phyloP scores from a whole-genome alignment of 2,888 invertebrate genomes.

The Anarsia innoxiella region DNA sequence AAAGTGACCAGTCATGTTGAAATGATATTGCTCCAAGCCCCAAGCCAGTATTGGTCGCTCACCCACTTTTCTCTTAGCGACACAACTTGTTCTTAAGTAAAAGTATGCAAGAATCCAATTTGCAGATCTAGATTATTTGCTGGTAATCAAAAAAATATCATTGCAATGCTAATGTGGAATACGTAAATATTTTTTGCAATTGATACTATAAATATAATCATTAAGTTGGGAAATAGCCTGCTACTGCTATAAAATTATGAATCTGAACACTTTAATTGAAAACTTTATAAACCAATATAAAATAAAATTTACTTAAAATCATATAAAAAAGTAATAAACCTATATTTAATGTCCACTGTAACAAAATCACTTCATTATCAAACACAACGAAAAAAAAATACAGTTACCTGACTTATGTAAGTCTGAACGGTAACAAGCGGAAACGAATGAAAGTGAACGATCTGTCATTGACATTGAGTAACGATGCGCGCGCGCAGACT shows the following conservation, averaged over 20 bases:
- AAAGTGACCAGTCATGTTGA: conserved; percentile 49
- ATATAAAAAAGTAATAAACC: too few relatives aligned
- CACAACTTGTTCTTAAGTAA: conserved; percentile 32
- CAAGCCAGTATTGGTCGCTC: conserved; percentile 29
- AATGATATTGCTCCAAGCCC: conserved; percentile 34
- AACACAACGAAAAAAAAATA: neutral
- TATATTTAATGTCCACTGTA: too few relatives aligned
- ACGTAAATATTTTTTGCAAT: too few relatives aligned
- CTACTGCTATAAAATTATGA: too few relatives aligned
- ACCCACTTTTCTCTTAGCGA: conserved; percentile 56
- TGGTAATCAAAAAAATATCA: too few relatives aligned
- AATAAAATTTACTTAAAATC: too few relatives aligned
- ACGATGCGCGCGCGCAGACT: conserved; percentile 17
- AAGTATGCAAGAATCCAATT: conserved; percentile 6
- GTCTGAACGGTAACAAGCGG: conserved; percentile 1
- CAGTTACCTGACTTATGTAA: neutral
- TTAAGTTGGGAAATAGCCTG: too few relatives aligned
- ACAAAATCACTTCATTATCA: too few relatives aligned
- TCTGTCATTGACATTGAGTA: conserved; percentile 39
- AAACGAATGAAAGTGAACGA: conserved; percentile 10
- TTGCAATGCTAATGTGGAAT: too few relatives aligned
- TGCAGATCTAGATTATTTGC: conserved; percentile 7
- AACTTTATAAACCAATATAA: too few relatives aligned
- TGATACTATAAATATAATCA: too few relatives aligned
- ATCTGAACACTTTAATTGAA: too few relatives aligned